Evolutionary conservation across 2,797 vertebrate genomes (phyloP), one percentile per base, ranked within the genome.

Genomic region (Xiphorhynchus erythropygius): DNA sequence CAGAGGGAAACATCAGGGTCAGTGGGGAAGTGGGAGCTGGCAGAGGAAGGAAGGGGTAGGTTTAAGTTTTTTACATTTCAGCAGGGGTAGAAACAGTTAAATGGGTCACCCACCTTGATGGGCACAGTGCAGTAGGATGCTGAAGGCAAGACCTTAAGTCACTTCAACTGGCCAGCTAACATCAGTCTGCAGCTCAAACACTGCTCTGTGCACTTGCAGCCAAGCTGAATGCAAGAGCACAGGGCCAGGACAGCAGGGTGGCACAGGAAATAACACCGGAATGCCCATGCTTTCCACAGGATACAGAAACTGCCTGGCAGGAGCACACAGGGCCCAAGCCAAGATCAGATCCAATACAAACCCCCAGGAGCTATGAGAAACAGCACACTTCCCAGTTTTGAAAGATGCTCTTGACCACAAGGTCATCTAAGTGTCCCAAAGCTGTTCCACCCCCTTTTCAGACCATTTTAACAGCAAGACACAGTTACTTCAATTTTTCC

Each of bases 81-180:
- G 5, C n/a, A 42, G 22, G 32, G 8, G 21, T 85, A 69, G 44
- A 55, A 73, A 60, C 10, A 63, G 32, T 59, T 60, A 73, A 41
- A 37, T 18, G 21, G 7, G 39, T 52, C 77, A 56, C 21, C 46
- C 30, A 50, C 33, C 68, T 49, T 5, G 44, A 30, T 14, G 47
- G n/a, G 22, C 28, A 23, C 8, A 7, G 14, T 24, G 28, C 17
- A 27, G 10, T 19, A 53, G 52, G 63, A 21, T 18, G 28, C 11
- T 2, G 9, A 69, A 77, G 21, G 74, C 25, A 55, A 44, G 13
- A 69, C 56, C 64, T 79, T 56, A 60, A 33, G 7, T 56, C 16
- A 7, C 56, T 64, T 55, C 56, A 80, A 1, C 19, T 32, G 39
- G 32, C 15, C 0, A 0, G 18, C 13, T 30, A 52, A 62, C 39